These are phyloP conservation scores for Eubasilissa regina DNA, from an alignment of 1,140 invertebrate species.

Conservation along the genomic window DNA sequence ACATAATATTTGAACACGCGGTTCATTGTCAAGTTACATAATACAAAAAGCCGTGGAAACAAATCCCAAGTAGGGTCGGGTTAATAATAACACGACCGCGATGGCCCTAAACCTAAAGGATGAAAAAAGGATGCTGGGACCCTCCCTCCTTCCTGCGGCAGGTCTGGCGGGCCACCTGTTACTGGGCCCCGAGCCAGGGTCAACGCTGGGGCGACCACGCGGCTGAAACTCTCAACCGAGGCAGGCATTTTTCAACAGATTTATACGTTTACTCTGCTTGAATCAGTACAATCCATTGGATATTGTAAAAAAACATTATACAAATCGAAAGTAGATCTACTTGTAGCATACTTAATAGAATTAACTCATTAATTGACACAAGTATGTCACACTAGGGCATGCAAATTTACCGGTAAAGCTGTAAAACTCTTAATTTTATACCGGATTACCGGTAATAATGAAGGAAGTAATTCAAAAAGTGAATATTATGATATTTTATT, in stretches of 20 bases:
- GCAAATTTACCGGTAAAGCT: too few relatives aligned
- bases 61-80: slow-evolving; percentile 15
- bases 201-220: slow-evolving; percentile 23
- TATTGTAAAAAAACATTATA: too few relatives aligned
- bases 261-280: too few relatives aligned
- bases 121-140: slow-evolving; percentile 20
- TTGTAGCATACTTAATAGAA: too few relatives aligned
- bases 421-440: too few relatives aligned
- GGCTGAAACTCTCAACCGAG: background rate
- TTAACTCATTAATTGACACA: too few relatives aligned
- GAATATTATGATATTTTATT: too few relatives aligned
- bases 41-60: slow-evolving; percentile 12
- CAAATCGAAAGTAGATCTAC: too few relatives aligned
- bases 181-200: slow-evolving; percentile 14
- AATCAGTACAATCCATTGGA: too few relatives aligned
- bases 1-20: background rate
- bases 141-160: slow-evolving; percentile 3
- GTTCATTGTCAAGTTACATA: slow-evolving; percentile 4
- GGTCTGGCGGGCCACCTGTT: slow-evolving; percentile 33
- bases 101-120: slow-evolving; percentile 15
- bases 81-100: slow-evolving; percentile 10
- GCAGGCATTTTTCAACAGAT: background rate
- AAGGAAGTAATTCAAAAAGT: too few relatives aligned
- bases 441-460: too few relatives aligned
- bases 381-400: too few relatives aligned